A percentile compares a stretch with the other conserved stretches of the same genome.
phyloP scores from a whole-genome alignment of 2,797 vertebrate species.

The Squalus acanthias region DNA sequence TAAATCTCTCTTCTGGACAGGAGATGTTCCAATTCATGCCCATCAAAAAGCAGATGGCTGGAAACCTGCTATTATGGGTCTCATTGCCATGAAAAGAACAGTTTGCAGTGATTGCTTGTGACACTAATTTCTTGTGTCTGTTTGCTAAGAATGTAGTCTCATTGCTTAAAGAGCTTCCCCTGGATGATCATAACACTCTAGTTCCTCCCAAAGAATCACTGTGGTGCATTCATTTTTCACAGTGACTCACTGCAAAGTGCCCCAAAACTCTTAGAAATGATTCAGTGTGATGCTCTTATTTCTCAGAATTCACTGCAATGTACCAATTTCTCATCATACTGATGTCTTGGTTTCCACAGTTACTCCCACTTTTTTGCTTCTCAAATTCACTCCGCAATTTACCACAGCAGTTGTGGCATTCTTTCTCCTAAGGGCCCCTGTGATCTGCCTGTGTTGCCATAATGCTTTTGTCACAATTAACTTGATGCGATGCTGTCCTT shows the following conservation, averaged over 20 bases:
- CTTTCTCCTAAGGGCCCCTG: neutral
- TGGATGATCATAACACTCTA: neutral
- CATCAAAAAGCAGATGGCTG: neutral
- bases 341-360: neutral
- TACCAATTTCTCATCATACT: neutral
- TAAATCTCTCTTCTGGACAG: neutral
- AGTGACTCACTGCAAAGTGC: neutral
- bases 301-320: neutral
- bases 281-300: neutral
- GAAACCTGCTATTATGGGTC: neutral
- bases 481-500: neutral
- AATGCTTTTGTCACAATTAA: neutral
- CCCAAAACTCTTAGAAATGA: neutral
- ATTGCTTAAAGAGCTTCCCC: neutral
- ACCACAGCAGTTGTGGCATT: neutral
- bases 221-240: neutral
- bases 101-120: neutral
- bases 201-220: neutral
- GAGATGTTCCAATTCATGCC: neutral
- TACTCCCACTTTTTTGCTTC: neutral
- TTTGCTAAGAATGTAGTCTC: neutral
- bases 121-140: constrained; percentile 5
- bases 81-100: neutral
- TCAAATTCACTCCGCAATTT: neutral
- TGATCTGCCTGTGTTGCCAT: neutral